Evolutionary conservation across 1,140 invertebrate genomes (phyloP), one percentile per base, ranked within the genome.

Genomic region (Proales similis): DNA sequence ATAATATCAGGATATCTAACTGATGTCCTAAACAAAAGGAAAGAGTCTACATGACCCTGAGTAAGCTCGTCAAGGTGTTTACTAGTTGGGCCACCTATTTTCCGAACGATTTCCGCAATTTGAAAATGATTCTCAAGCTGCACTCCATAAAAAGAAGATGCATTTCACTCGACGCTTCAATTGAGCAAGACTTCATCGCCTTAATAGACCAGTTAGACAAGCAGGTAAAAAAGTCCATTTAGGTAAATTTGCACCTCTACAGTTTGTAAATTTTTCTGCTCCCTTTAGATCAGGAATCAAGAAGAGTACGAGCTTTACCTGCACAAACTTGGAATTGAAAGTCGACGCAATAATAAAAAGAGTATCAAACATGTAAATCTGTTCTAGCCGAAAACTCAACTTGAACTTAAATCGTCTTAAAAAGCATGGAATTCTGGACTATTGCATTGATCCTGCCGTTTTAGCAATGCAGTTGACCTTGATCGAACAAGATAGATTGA

Each of bases 61-160:
- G 33, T 42, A 7, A 29, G 20, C 45, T 57, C 32, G 19, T 57
- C 11, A 27, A 42, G 9, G 45, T 57, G 19, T n/a, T 57, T 5
- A 42, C 39, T 24, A 36, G 45, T 42, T 57, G 51, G 51, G 7
- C 36, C 12, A 9, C 17, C 29, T 4, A 42, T 42, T 57, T 57
- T 57, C 51, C 51, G 45, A 30, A 24, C 11, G 51, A 57, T 42
- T 57, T 57, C 30, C 51, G 51, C n/a, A 42, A 57, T 22, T 14
- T 42, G 2, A 26, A 57, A 19, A n/a, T 57, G 12, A 30, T 30
- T n/a, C 20, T 14, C 19, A 20, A n/a, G 9, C 4, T 57, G 20
- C 20, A 9, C 4, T 42, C 36, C 0, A 14, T 42, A 4, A 5
- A 57, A 14, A 20, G 30, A 4, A 57, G 30, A 42, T 57, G 19